Percentiles rank a stretch among this genome's conserved stretches.
Evolutionary conservation across 2,113 vertebrate genomes (phyloP).

Genomic region (Takifugu flavidus): DNA sequence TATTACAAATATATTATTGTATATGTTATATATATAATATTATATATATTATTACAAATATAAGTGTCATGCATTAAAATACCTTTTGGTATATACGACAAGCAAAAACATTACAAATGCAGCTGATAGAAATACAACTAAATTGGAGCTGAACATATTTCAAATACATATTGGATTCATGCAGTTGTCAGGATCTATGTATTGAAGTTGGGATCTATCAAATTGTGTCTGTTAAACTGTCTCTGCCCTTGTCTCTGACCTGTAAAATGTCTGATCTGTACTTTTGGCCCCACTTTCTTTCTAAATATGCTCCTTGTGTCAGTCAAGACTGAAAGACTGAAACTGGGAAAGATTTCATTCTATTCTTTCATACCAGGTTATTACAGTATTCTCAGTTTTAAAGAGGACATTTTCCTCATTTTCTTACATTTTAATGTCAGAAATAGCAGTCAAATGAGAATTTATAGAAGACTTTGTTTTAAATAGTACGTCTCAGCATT

Average conservation of each 20-base stretch:
- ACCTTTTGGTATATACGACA: too few species aligned
- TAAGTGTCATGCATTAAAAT: too few species aligned
- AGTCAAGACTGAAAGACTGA: slow-evolving; percentile 59
- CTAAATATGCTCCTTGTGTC: slow-evolving; percentile 65
- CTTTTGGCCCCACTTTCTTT: slow-evolving; percentile 63
- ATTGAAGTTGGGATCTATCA: slow-evolving; percentile 63
- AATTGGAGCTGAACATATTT: slow-evolving; percentile 35
- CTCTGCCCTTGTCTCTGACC: slow-evolving; percentile 58
- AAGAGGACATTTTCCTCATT: too few species aligned
- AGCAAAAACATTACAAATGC: neutral
- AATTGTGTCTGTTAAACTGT: slow-evolving; percentile 52
- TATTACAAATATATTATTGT: too few species aligned
- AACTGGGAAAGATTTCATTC: slow-evolving; percentile 42
- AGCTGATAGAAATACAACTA: neutral
- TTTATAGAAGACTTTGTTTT: too few species aligned
- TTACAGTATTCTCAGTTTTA: neutral
- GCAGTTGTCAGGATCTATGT: slow-evolving; percentile 7
- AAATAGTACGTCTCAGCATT: too few species aligned
- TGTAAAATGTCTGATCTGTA: slow-evolving; percentile 58
- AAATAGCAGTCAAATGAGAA: too few species aligned
- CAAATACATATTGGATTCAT: neutral
- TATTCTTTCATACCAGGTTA: slow-evolving; percentile 20
- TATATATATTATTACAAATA: too few species aligned
- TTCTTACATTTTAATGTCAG: too few species aligned
- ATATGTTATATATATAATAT: too few species aligned